A percentile compares a stretch with the other conserved stretches of the same genome.
phyloP scores from a whole-genome alignment of 2,888 invertebrate species.

The Stenotaenia linearis region DNA sequence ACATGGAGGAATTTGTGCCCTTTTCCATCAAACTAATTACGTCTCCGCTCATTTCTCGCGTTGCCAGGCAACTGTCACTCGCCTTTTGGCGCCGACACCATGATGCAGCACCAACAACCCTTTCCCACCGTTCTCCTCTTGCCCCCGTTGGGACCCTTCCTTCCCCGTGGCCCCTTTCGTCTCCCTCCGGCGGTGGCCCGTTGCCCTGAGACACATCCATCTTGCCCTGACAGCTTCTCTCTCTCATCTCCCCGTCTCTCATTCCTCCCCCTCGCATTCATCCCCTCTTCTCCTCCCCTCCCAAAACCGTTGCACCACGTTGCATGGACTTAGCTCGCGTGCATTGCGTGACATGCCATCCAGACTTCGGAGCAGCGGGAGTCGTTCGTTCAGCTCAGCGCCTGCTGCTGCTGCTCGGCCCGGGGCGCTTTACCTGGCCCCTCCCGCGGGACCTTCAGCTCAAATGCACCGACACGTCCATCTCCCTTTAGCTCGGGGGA shows the following conservation, averaged over 20 bases:
- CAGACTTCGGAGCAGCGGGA: conserved; percentile 22
- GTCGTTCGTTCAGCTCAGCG: background rate
- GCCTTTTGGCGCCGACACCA: background rate
- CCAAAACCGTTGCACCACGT: background rate
- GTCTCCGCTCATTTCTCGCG: background rate
- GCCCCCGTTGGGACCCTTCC: conserved; percentile 19
- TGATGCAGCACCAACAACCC: conserved; percentile 18
- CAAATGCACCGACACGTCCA: conserved; percentile 26
- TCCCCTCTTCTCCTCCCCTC: background rate
- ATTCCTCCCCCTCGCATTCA: background rate
- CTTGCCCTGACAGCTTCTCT: conserved; percentile 17
- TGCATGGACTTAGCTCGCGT: conserved; percentile 7
- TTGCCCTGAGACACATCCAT: conserved; percentile 31
- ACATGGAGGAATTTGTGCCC: conserved; percentile 1
- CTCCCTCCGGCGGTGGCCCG: conserved; percentile 26
- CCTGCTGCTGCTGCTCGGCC: conserved; percentile 4
- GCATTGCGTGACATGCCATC: conserved; percentile 24
- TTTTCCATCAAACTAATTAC: conserved; percentile 23
- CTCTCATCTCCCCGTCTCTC: background rate
- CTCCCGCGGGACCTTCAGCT: conserved; percentile 21
- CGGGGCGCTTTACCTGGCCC: conserved; percentile 13
- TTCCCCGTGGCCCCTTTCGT: conserved; percentile 26
- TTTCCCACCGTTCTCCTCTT: conserved; percentile 26
- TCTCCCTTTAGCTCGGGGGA: background rate
- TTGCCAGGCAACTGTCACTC: background rate